Evolutionary conservation across 2,888 invertebrate species (phyloP).

Genomic region (Calephelis perditalis): DNA sequence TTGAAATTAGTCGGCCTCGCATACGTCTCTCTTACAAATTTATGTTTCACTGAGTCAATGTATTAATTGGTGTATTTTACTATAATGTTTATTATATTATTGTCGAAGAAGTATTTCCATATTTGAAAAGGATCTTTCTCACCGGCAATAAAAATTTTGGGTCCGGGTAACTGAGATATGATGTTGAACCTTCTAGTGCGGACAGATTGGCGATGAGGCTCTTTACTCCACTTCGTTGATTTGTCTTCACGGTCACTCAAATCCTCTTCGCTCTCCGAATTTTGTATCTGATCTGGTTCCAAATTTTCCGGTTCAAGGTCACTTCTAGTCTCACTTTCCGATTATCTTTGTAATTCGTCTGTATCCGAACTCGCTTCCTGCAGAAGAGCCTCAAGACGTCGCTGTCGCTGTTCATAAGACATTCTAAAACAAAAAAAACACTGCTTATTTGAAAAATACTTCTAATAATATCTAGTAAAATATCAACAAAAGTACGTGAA

Average conservation of each 20-base stretch:
- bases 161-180: not conserved
- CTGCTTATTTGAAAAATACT: not conserved
- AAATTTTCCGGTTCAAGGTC: not conserved
- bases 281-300: not conserved
- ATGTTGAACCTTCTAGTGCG: not conserved
- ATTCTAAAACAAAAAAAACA: not conserved
- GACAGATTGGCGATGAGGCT: not conserved
- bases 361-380: not conserved
- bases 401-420: not conserved
- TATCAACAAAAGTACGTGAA: not conserved
- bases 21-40: no score
- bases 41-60: no score
- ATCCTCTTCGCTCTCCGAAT: not conserved
- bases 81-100: no score
- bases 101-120: no score
- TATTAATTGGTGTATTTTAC: no score
- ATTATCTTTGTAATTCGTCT: not conserved
- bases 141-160: not conserved
- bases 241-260: constrained; percentile 3
- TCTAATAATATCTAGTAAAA: not conserved
- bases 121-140: not conserved
- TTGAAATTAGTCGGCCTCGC: no score
- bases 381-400: not conserved
- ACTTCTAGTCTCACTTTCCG: not conserved
- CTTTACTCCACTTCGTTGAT: not conserved